Evolutionary conservation across 2,113 vertebrate species (phyloP).

Genomic region (Tautogolabrus adspersus): DNA sequence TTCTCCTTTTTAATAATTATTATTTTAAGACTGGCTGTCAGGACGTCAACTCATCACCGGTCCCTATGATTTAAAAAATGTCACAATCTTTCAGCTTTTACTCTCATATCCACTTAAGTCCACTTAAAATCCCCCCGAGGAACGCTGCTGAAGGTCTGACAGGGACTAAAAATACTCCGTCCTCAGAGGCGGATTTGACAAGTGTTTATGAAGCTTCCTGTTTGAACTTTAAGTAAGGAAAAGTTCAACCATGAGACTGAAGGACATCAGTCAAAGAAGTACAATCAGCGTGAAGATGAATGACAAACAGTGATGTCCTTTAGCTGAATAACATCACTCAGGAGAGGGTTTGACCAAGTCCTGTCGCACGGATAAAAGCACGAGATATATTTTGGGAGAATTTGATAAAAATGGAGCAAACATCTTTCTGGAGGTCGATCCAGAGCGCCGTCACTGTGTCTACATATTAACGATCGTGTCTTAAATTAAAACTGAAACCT

Average conservation of each 20-base stretch:
- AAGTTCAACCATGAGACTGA: background rate
- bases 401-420: too few relatives aligned
- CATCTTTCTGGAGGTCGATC: background rate
- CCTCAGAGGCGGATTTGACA: slow-evolving; percentile 4
- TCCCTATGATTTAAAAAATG: slow-evolving; percentile 1
- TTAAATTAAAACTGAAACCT: too few relatives aligned
- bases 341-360: too few relatives aligned
- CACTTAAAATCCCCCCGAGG: slow-evolving; percentile 5
- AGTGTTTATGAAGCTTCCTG: slow-evolving; percentile 8
- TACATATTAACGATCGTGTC: background rate
- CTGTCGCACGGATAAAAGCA: too few relatives aligned
- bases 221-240: background rate
- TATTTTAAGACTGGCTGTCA: background rate
- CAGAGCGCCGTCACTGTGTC: too few relatives aligned
- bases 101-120: background rate
- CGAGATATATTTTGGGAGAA: too few relatives aligned
- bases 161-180: slow-evolving; percentile 20
- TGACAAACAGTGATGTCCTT: background rate
- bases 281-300: background rate
- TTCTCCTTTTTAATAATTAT: background rate
- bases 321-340: too few relatives aligned
- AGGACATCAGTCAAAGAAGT: background rate
- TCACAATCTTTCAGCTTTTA: slow-evolving; percentile 1
- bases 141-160: slow-evolving; percentile 8
- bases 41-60: slow-evolving; percentile 7